Percentiles rank a stretch among this genome's conserved stretches.
phyloP scores from a whole-genome alignment of 2,888 invertebrate genomes.

The Baccha elongata region DNA sequence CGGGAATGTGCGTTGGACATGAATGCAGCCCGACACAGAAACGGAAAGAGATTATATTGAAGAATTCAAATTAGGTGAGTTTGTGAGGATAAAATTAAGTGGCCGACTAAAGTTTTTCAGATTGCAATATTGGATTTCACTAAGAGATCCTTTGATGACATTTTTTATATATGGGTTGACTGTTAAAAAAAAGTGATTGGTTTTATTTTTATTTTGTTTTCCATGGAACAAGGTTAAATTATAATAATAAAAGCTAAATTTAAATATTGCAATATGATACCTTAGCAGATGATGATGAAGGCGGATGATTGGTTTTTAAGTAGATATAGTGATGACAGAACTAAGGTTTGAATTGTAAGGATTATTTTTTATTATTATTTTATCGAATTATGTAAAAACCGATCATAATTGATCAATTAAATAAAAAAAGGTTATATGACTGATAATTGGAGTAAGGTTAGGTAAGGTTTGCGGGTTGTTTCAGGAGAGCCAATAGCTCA shows the following conservation, averaged over 20 bases:
- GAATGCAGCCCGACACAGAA: neutral
- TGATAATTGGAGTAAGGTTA: too few relatives aligned
- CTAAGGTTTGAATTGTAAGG: too few relatives aligned
- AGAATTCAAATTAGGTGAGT: constrained; percentile 66
- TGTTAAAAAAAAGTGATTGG: constrained; percentile 5
- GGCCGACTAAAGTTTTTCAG: constrained; percentile 57
- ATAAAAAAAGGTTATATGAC: too few relatives aligned
- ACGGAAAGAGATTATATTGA: neutral
- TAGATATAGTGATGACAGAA: constrained; percentile 20
- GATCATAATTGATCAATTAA: too few relatives aligned
- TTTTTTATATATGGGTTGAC: constrained; percentile 28
- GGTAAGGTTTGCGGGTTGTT: too few relatives aligned
- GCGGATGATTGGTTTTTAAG: neutral
- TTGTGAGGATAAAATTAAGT: constrained; percentile 72
- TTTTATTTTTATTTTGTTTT: constrained; percentile 25
- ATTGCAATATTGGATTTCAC: constrained; percentile 67
- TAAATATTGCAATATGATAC: constrained; percentile 43
- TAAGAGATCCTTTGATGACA: constrained; percentile 32
- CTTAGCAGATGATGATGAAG: constrained; percentile 27
- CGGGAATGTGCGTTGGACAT: constrained; percentile 52
- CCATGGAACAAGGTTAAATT: constrained; percentile 3
- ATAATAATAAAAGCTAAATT: neutral
- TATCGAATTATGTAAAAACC: too few relatives aligned
- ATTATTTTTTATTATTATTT: too few relatives aligned
- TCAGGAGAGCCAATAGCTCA: too few relatives aligned